Evolutionary conservation across 37 sponge, comb jelly and placozoan species (phyloP).

Genomic region (Eunapius fragilis): DNA sequence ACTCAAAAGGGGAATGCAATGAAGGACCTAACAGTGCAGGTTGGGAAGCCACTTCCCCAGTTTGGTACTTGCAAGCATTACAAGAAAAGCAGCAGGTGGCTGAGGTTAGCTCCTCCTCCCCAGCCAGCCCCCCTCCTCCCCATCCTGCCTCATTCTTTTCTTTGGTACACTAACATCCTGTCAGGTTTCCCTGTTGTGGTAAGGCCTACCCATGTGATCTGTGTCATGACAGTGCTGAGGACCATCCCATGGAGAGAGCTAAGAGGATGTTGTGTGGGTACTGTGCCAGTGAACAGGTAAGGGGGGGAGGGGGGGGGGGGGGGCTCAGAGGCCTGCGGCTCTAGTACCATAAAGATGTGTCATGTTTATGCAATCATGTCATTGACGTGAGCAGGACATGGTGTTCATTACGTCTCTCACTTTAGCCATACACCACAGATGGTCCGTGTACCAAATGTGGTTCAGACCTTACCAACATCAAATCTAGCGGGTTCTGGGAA

Average conservation of each 20-base stretch:
- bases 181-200: constrained; percentile 85
- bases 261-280: constrained; percentile 88
- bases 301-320: too few species aligned
- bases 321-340: too few species aligned
- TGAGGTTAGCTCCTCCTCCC: constrained; percentile 57
- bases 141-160: too few species aligned
- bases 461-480: constrained; percentile 29
- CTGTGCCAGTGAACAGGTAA: constrained; percentile 83
- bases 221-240: constrained; percentile 78
- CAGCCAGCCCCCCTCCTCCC: not conserved
- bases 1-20: too few species aligned
- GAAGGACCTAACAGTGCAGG: constrained; percentile 7
- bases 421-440: constrained; percentile 46
- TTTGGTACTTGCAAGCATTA: constrained; percentile 78
- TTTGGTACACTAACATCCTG: not conserved
- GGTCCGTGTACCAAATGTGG: constrained; percentile 65
- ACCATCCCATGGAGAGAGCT: constrained; percentile 77
- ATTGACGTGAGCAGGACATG: too few species aligned
- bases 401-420: not conserved
- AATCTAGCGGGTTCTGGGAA: constrained; percentile 67
- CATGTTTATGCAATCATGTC: too few species aligned
- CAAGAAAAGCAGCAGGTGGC: constrained; percentile 86
- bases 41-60: constrained; percentile 73
- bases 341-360: too few species aligned
- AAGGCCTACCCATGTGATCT: constrained; percentile 81